Evolutionary conservation across 2,888 invertebrate genomes (phyloP).

Genomic region (Tachina fera): DNA sequence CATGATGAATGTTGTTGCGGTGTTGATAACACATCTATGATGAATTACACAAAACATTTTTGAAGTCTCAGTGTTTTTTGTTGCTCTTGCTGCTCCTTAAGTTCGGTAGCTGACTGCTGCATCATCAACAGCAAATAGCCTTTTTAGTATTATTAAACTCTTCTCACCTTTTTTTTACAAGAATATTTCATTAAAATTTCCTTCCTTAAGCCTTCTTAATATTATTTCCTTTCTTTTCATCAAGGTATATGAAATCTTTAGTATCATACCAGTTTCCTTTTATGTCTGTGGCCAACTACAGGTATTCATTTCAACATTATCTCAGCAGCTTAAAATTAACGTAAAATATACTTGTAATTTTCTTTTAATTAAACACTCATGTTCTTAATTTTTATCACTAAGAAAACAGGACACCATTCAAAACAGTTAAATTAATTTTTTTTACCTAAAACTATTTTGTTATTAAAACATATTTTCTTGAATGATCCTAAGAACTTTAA

Average conservation of each 20-base stretch:
- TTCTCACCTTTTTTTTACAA: background rate
- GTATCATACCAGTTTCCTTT: background rate
- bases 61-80: conserved; percentile 20
- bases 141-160: background rate
- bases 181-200: conserved; percentile 45
- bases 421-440: no score
- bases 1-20: conserved; percentile 70
- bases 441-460: no score
- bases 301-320: conserved; percentile 17
- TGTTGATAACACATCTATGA: conserved; percentile 68
- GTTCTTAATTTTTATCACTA: conserved; percentile 2
- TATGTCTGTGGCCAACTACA: background rate
- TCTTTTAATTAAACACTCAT: conserved; percentile 34
- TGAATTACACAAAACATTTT: conserved; percentile 60
- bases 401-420: background rate
- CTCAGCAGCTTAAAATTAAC: background rate
- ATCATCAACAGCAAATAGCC: background rate
- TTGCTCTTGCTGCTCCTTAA: background rate
- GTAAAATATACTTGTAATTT: background rate
- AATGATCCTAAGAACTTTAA: no score
- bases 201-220: conserved; percentile 14
- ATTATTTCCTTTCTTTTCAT: background rate
- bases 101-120: background rate
- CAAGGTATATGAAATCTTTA: background rate
- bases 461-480: no score